Evolutionary conservation across 2,888 invertebrate species (phyloP), one percentile per base, ranked within the genome.

Genomic region (Chrysolina haemoptera): DNA sequence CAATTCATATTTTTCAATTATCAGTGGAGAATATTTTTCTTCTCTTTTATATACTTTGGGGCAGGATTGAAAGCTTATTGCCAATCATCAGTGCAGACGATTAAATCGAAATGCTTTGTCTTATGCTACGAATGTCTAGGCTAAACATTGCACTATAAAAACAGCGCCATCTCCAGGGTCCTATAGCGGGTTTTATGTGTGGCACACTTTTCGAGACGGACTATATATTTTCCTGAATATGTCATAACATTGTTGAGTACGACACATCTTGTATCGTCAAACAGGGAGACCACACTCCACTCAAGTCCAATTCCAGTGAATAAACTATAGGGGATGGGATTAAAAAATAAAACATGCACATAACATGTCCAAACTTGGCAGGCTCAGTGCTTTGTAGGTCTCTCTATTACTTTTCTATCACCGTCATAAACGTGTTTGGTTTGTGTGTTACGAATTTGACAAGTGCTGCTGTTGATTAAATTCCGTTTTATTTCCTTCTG

Each of bases 391-490:
- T 50, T 40, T 66, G 35, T 22, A 76, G 70, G 73, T 70, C 78
- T 79, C 79, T 81, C 81, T 81, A 81, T 82, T 76, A 78, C 79
- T 72, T 74, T 79, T 81, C 80, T 82, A 83, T 78, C 73, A 76
- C 79, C 72, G 80, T 77, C 79, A 79, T 83, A 83, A 83, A 83
- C 79, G 78, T 50, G 50, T 62, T 69, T 63, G 53, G 66, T 65
- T 74, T 70, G 64, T 72, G 68, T 75, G 81, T 81, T 83, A 82
- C 83, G 80, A 77, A 82, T 82, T 82, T 80, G 79, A 80, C 80
- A 82, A 81, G 79, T 77, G 78, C 72, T 69, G 66, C 72, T 73
- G 76, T 82, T 83, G 81, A 82, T 82, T 82, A 81, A 83, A 82
- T 78, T 81, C 76, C 74, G 78, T 78, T 81, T 79, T 79, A 75